Conservation (phyloP, 2,797 vertebrate species). For the Morus bassanus region DNA sequence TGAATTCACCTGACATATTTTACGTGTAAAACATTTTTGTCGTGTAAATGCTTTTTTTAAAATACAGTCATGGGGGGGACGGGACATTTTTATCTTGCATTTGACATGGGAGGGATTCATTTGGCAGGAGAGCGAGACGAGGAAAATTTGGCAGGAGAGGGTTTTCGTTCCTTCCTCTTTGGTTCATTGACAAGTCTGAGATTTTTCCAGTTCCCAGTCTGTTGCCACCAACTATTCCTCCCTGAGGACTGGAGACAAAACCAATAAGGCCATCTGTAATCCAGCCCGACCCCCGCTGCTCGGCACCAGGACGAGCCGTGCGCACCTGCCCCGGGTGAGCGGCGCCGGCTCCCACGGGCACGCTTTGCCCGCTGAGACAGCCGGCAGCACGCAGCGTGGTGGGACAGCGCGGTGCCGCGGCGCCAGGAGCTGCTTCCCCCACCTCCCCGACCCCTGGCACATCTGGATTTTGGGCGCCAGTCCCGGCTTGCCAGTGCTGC, state of each 20-base stretch:
- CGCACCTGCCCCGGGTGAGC: neutral
- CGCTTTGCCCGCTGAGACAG: neutral
- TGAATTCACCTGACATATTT: constrained; percentile 66
- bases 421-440: neutral
- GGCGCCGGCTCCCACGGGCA: neutral
- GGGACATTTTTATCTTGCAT: constrained; percentile 37
- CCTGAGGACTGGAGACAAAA: constrained; percentile 7
- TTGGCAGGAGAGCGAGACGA: neutral
- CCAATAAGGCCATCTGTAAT: rapidly evolving
- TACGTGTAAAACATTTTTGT: constrained; percentile 34
- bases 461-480: constrained; percentile 37
- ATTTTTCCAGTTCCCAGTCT: neutral
- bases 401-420: neutral
- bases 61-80: neutral
- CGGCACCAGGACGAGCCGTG: neutral
- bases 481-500: constrained; percentile 17
- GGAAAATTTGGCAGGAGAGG: constrained; percentile 19
- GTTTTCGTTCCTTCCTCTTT: constrained; percentile 9
- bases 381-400: neutral
- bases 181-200: neutral
- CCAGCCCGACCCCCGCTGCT: neutral
- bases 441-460: neutral
- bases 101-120: constrained; percentile 27
- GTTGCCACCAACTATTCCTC: neutral
- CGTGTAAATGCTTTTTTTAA: constrained; percentile 18